Percentiles rank a stretch among this genome's conserved stretches.
phyloP scores from a whole-genome alignment of 2,888 invertebrate species.

The Nephrotoma appendiculata region DNA sequence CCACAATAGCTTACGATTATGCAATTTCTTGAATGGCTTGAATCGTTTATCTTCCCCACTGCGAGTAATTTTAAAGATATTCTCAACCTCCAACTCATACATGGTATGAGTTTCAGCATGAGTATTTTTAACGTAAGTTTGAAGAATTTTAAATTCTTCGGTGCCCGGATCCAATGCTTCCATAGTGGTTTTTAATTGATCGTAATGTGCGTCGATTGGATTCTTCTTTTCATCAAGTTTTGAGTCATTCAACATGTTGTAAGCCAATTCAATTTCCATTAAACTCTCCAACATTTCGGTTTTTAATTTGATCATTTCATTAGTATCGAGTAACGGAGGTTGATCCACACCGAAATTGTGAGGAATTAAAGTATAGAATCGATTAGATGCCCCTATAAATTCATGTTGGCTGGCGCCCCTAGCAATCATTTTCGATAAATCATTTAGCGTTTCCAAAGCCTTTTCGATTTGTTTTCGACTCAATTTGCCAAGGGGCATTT shows the following conservation, averaged over 20 bases:
- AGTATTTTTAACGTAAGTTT: conserved; percentile 75
- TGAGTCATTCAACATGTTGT: conserved; percentile 51
- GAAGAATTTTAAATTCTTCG: conserved; percentile 59
- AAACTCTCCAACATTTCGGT: conserved; percentile 82
- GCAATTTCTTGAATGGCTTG: conserved; percentile 74
- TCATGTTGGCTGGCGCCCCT: conserved; percentile 32
- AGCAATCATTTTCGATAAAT: conserved; percentile 45
- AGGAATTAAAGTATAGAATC: conserved; percentile 90
- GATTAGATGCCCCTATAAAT: conserved; percentile 77
- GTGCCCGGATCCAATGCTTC: conserved; percentile 47
- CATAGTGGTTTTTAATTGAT: conserved; percentile 72
- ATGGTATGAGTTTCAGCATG: conserved; percentile 79
- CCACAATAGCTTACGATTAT: conserved; percentile 81
- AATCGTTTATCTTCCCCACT: conserved; percentile 68
- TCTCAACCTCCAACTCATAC: conserved; percentile 49
- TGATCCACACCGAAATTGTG: conserved; percentile 81
- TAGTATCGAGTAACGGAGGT: conserved; percentile 65
- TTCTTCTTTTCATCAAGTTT: conserved; percentile 30
- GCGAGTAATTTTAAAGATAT: conserved; percentile 52
- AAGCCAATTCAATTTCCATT: conserved; percentile 91
- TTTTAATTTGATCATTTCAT: conserved; percentile 55
- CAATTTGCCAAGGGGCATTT: conserved; percentile 96
- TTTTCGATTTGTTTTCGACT: conserved; percentile 78
- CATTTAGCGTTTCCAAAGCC: conserved; percentile 68
- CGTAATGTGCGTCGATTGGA: conserved; percentile 75